These are phyloP conservation scores for Orthonychiurus folsomi DNA, from an alignment of 2,888 invertebrate genomes.

Conservation along the genomic window DNA sequence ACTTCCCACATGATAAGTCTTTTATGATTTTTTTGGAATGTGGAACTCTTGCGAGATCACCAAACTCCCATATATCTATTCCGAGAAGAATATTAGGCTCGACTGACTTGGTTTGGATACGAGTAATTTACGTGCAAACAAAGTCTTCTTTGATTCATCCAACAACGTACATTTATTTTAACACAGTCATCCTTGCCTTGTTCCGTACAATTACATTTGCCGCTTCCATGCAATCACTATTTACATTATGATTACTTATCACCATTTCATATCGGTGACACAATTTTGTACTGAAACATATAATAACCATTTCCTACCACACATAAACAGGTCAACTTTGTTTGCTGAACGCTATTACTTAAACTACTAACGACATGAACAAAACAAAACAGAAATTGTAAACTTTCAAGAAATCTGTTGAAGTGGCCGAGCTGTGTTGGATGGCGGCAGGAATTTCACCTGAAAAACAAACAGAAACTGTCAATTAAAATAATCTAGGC, in stretches of 20 bases:
- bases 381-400: neutral
- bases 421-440: slow-evolving; percentile 26
- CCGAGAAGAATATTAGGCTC: too few species aligned
- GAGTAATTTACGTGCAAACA: too few species aligned
- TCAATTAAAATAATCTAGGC: too few species aligned
- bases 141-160: neutral
- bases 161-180: neutral
- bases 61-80: too few species aligned
- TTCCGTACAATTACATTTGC: neutral
- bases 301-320: neutral
- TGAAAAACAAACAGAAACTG: slow-evolving; percentile 14
- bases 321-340: too few species aligned
- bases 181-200: neutral
- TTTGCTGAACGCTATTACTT: too few species aligned
- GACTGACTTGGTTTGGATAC: too few species aligned
- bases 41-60: too few species aligned
- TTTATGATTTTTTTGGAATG: too few species aligned
- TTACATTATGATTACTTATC: neutral
- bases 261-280: neutral
- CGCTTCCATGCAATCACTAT: neutral
- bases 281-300: neutral
- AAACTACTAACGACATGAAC: neutral
- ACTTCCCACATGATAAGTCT: too few species aligned
- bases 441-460: slow-evolving; percentile 35
- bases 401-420: neutral